phyloP scores from a whole-genome alignment of 2,888 invertebrate genomes.

The Thera obeliscata region DNA sequence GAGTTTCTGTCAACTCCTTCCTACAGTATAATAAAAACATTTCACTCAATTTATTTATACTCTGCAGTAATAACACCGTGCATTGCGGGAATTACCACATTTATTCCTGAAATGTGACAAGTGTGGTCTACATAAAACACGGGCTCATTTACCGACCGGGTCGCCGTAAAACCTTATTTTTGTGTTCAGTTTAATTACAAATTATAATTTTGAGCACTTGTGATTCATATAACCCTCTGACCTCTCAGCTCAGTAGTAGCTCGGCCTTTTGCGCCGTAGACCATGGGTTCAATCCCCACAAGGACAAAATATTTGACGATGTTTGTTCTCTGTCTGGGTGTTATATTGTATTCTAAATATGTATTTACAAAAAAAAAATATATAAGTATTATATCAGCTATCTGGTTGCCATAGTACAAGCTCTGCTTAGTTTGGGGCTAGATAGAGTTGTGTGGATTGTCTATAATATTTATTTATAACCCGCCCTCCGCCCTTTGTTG shows the following conservation, averaged over 20 bases:
- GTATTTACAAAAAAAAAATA: too few relatives aligned
- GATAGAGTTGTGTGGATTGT: too few relatives aligned
- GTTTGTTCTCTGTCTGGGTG: too few relatives aligned
- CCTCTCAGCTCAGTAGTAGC: neutral
- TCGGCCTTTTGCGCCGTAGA: neutral
- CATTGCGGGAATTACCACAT: constrained; percentile 30
- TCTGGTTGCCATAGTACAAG: too few relatives aligned
- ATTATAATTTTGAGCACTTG: neutral
- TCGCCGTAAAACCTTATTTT: constrained; percentile 31
- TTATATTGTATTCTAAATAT: too few relatives aligned
- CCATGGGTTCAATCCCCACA: neutral
- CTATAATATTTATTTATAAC: too few relatives aligned
- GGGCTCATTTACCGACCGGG: constrained; percentile 45
- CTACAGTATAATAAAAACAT: neutral
- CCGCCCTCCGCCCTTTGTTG: too few relatives aligned
- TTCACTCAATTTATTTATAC: neutral
- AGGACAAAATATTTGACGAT: neutral
- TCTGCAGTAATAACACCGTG: constrained; percentile 22
- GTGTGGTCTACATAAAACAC: constrained; percentile 54
- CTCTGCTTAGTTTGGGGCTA: too few relatives aligned
- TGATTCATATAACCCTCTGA: neutral
- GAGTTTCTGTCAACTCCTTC: too few relatives aligned
- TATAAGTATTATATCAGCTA: too few relatives aligned
- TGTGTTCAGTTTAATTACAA: constrained; percentile 8
- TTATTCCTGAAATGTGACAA: constrained; percentile 37